These are phyloP conservation scores for Phataginus tricuspis DNA, from an alignment of 2,797 vertebrate species.

Conservation along the genomic window DNA sequence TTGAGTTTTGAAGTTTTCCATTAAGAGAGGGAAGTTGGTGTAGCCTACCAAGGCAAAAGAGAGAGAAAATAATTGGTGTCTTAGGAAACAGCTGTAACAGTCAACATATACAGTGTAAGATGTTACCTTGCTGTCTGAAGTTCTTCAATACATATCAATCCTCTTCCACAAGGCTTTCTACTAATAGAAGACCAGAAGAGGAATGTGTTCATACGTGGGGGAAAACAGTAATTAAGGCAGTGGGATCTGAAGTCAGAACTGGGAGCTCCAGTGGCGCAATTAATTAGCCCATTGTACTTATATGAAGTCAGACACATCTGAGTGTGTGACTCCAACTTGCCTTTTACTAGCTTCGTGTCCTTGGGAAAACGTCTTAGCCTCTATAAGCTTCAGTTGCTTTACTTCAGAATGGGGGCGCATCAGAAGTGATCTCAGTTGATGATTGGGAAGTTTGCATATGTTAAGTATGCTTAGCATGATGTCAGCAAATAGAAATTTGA, in stretches of 20 bases:
- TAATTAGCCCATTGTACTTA: not conserved
- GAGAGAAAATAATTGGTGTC: not conserved
- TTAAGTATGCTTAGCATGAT: not conserved
- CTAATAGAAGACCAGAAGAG: not conserved
- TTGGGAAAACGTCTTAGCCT: not conserved
- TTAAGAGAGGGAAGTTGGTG: not conserved
- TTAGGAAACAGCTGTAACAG: not conserved
- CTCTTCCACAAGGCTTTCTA: not conserved
- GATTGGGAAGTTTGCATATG: not conserved
- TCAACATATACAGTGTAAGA: not conserved
- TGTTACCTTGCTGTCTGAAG: not conserved
- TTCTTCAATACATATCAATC: not conserved
- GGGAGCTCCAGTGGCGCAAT: not conserved
- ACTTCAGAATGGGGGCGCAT: not conserved
- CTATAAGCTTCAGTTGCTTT: constrained; percentile 1
- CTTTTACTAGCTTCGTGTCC: not conserved
- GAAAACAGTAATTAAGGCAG: not conserved
- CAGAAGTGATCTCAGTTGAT: not conserved
- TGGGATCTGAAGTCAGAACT: not conserved
- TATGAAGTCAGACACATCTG: not conserved
- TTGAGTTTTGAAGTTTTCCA: not conserved
- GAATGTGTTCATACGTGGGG: not conserved
- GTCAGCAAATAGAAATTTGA: not conserved
- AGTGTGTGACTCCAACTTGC: not conserved
- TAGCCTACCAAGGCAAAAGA: not conserved